These are phyloP conservation scores for Steinernema khuongi DNA, from an alignment of 1,140 invertebrate genomes.

Conservation along the genomic window DNA sequence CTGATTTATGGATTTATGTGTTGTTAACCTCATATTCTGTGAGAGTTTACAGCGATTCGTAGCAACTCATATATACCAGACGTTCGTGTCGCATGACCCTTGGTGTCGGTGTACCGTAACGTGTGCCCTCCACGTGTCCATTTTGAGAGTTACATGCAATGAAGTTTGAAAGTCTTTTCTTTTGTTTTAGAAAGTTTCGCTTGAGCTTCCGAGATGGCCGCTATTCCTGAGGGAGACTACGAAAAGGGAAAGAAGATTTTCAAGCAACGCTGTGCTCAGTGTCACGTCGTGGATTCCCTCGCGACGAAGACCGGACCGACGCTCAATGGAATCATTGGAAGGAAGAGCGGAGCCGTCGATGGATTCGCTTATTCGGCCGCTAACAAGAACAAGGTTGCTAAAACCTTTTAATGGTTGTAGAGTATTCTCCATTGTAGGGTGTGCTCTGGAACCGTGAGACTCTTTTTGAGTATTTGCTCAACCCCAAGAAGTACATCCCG, in stretches of 20 bases:
- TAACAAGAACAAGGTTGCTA: conserved; percentile 84
- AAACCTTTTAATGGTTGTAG: not conserved
- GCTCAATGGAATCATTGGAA: conserved; percentile 82
- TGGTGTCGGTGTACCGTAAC: no score
- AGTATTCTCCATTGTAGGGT: conserved; percentile 65
- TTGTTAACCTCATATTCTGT: no score
- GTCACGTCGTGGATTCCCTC: conserved; percentile 77
- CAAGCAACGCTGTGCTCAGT: conserved; percentile 88
- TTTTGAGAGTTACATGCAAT: no score
- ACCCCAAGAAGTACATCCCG: conserved; percentile 97
- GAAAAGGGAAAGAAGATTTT: conserved; percentile 97
- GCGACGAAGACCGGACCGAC: conserved; percentile 90
- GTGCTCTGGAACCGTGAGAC: conserved; percentile 93
- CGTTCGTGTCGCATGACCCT: no score
- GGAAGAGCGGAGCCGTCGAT: conserved; percentile 87
- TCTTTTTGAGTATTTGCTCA: conserved; percentile 88
- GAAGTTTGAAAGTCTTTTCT: no score
- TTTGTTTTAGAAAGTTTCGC: no score
- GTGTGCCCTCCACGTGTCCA: no score
- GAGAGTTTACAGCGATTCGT: no score
- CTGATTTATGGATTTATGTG: no score
- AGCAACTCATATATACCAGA: no score
- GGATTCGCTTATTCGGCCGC: conserved; percentile 93
- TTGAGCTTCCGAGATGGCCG: no score
- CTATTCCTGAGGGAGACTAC: conserved; percentile 69